phyloP scores from a whole-genome alignment of 2,888 invertebrate genomes.

The Rhagophthalmus giganteus region DNA sequence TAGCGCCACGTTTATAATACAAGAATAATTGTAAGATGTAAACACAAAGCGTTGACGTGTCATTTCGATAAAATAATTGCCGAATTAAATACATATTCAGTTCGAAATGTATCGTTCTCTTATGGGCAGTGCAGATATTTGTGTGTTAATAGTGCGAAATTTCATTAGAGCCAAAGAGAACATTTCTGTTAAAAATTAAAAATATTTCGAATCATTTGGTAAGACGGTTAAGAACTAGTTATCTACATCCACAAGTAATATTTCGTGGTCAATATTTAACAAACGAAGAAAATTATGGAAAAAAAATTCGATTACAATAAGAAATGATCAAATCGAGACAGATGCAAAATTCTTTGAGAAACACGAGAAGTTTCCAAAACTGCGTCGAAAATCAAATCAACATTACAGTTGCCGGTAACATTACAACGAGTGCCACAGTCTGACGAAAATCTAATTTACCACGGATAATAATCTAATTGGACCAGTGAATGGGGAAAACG shows the following conservation, averaged over 20 bases:
- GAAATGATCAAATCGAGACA: not conserved
- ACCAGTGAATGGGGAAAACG: not conserved
- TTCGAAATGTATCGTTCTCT: not conserved
- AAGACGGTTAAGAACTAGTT: not conserved
- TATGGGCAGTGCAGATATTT: not conserved
- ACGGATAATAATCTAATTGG: not conserved
- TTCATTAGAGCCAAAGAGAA: not conserved
- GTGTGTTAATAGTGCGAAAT: not conserved
- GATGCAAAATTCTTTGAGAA: no score
- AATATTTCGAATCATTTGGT: not conserved
- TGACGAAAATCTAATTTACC: not conserved
- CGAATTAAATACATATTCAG: not conserved
- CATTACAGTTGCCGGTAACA: no score
- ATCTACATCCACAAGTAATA: not conserved
- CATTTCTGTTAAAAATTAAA: not conserved
- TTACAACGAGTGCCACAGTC: not conserved
- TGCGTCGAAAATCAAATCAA: no score
- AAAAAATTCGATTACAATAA: not conserved
- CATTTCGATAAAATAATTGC: not conserved
- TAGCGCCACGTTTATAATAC: not conserved
- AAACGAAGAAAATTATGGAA: not conserved
- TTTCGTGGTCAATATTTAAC: not conserved
- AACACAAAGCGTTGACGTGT: not conserved
- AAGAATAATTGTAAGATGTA: not conserved
- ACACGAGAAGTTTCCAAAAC: no score